Base-by-base conservation (phyloP, 2,888 invertebrate species). In the Volucella zonaria region DNA sequence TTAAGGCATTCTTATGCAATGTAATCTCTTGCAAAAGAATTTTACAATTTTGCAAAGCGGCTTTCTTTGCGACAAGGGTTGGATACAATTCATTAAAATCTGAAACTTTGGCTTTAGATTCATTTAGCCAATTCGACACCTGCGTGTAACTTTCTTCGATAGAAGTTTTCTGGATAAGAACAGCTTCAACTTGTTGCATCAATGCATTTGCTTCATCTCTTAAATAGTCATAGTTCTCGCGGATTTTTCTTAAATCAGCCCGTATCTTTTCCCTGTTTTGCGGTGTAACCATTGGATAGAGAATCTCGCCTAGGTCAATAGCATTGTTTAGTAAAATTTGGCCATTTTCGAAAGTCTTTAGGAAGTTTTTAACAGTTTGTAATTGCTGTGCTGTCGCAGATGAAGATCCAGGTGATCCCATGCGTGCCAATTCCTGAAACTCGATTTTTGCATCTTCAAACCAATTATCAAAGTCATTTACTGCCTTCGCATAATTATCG, bases 141-240 rank as follows among this genome's bases (percentile, higher is more conserved):
- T 97, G 97, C 59, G 95, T 95, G 87, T 96, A 96, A 86, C 97
- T 97, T 88, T 98, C 98, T 90, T 98, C 98, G 90, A 98, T 97
- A 1, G 97, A 97, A 3, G 97, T 96, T 91, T 98, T 94, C 88
- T 98, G 97, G 90, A 97, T 96, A 83, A 98, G 94, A 49, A 96
- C 95, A 0, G 95, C 96, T 93, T 98, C 98, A 15, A 97, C 95
- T 88, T 96, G 95, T 90, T 97, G 97, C 87, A 97, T 95, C 1
- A 97, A 94, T 14, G 95, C 95, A 90, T 96, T 97, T 0, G 97
- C 95, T 90, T 96, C 95, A 90, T 97, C 97, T 6, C 96, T 94
- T 58, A 97, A 94, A 62, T 95, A 94, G 91, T 98, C 98, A 89
- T 97, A 97, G 86, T 95, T 94, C 89, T 96, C 95, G 86, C 98